Evolutionary conservation across 2,797 vertebrate species (phyloP), one percentile per base, ranked within the genome.

Genomic region (Sebastes ruberrimus): DNA sequence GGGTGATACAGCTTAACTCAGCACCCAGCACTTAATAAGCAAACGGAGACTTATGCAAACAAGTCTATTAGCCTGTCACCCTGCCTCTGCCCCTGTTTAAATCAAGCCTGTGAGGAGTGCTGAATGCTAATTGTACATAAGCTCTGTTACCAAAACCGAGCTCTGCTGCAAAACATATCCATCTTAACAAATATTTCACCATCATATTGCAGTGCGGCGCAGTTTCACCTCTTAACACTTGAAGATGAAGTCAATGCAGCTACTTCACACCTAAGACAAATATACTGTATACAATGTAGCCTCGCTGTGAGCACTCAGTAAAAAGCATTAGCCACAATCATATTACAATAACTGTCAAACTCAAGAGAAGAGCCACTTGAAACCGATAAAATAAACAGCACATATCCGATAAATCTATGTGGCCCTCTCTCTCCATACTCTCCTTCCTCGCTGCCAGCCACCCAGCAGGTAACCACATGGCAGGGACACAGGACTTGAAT

Each of bases 1-100:
- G 60, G 66, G 66, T 23, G 72, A 77, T 28, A 23, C 27, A 63
- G 73, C 68, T 86, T 73, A 83, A 80, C 78, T 81, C 46, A 22
- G 72, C 69, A 49, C 28, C 22, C 38, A 60, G 9, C 60, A 64
- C 83, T 86, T 87, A 80, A 89, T 77, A 80, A 86, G 86, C 80
- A 86, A 80, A 84, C 80, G 81, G 78, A 83, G 82, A 74, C 57
- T 76, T 72, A 76, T 81, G 71, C 81, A 90, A 94, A 91, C 86
- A 84, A 80, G 80, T 86, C 81, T 80, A 84, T 91, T 91, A 91
- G 87, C 82, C 86, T 81, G 83, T 86, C 85, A 72, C 70, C 79
- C 71, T 72, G 68, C 74, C 82, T 81, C 73, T 84, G 85, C 78
- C 71, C 82, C 74, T 66, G 38, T 86, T 88, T 82, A 82, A 89